These are phyloP conservation scores for Hanleya hanleyi DNA, from an alignment of 2,888 invertebrate genomes.

Conservation along the genomic window DNA sequence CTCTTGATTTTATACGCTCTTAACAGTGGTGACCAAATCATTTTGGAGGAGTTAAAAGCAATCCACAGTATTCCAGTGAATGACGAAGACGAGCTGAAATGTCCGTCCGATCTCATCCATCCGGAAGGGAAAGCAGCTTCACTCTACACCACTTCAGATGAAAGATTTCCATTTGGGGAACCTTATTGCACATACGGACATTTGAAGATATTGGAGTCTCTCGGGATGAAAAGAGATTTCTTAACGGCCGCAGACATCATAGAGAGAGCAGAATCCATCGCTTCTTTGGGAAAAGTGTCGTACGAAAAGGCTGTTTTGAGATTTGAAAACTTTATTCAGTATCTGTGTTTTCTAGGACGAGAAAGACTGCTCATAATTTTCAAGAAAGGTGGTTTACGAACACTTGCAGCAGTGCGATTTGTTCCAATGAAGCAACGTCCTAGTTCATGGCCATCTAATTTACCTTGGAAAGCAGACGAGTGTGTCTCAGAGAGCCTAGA, in stretches of 20 bases:
- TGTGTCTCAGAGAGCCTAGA: too few relatives aligned
- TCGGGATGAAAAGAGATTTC: neutral
- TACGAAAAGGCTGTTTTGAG: neutral
- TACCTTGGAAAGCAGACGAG: conserved; percentile 44
- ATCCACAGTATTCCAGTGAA: conserved; percentile 48
- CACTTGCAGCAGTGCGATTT: conserved; percentile 20
- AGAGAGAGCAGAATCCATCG: neutral
- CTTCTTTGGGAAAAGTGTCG: neutral
- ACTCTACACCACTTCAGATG: neutral
- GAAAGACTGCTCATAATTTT: neutral
- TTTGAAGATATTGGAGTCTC: neutral
- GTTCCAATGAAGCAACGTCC: conserved; percentile 48
- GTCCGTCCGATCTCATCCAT: neutral
- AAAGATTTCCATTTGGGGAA: neutral
- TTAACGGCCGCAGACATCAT: neutral
- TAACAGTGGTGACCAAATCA: conserved; percentile 40
- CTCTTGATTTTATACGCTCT: conserved; percentile 44
- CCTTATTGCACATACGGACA: neutral
- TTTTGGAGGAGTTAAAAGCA: conserved; percentile 39
- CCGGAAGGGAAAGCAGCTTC: neutral
- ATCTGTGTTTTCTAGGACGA: neutral
- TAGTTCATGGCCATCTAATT: conserved; percentile 33
- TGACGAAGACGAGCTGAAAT: too few relatives aligned
- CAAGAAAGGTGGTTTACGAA: neutral
- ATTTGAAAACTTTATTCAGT: neutral